Evolutionary conservation across 2,113 vertebrate genomes (phyloP).

Genomic region (Anolis sagrei): DNA sequence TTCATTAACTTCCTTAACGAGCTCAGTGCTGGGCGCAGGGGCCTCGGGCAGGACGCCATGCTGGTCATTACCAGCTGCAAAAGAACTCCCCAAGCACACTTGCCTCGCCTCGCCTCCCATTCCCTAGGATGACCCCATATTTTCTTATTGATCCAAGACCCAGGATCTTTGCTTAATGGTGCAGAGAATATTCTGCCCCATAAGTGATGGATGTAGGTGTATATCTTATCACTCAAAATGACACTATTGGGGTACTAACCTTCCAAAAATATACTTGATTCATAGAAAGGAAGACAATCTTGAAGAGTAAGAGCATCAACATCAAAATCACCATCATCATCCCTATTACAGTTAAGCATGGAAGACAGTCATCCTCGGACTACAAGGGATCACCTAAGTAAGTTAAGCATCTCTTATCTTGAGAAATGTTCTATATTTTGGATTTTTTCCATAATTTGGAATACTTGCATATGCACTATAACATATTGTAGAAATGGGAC

Average conservation of each 20-base stretch:
- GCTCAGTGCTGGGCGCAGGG: conserved; percentile 54
- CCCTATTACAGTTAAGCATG: too few species aligned
- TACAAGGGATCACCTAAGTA: too few species aligned
- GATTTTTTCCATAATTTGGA: too few species aligned
- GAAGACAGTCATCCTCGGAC: too few species aligned
- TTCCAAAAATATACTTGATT: not conserved
- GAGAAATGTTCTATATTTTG: too few species aligned
- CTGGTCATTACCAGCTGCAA: conserved; percentile 63
- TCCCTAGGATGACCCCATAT: not conserved
- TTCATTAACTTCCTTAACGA: conserved; percentile 67
- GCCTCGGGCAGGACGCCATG: conserved; percentile 39
- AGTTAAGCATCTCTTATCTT: too few species aligned
- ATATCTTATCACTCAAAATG: not conserved
- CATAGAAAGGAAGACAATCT: not conserved
- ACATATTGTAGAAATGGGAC: too few species aligned
- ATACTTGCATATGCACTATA: too few species aligned
- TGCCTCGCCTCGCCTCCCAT: not conserved
- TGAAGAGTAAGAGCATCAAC: too few species aligned
- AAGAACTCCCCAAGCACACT: conserved; percentile 32
- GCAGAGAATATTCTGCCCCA: not conserved
- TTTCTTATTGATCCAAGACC: not conserved
- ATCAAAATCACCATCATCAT: too few species aligned
- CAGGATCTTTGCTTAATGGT: not conserved
- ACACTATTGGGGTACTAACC: not conserved
- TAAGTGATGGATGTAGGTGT: too few species aligned